Conservation (phyloP, 2,797 vertebrate species). For the Nasua narica region DNA sequence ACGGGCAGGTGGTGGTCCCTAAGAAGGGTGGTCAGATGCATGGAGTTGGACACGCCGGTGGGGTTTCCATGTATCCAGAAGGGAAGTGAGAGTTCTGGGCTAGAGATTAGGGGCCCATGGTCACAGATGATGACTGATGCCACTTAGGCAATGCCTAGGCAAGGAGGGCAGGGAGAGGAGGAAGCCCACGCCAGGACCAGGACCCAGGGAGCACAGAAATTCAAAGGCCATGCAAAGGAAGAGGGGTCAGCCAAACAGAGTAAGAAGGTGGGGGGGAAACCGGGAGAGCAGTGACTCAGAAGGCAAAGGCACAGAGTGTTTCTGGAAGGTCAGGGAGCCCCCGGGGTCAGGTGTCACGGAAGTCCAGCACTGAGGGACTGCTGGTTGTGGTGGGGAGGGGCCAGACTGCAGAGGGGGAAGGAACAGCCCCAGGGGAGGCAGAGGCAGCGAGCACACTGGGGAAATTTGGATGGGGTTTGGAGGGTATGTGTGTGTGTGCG, state of each 20-base stretch:
- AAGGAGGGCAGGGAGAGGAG: neutral
- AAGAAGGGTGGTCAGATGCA: neutral
- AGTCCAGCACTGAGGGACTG: neutral
- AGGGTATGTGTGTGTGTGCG: neutral
- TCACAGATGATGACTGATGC: neutral
- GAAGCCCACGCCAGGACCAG: neutral
- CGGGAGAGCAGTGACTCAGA: neutral
- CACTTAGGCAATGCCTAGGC: neutral
- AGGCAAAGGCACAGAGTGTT: neutral
- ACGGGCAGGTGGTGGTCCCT: neutral
- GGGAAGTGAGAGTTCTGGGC: neutral
- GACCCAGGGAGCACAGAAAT: too few species aligned
- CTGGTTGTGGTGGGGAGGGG: neutral
- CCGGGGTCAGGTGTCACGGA: neutral
- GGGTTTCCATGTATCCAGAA: neutral
- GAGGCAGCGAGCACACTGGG: fast-evolving
- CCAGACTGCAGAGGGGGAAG: neutral
- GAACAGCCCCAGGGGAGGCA: neutral
- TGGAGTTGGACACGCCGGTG: neutral
- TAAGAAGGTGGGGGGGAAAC: neutral
- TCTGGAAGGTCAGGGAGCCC: neutral
- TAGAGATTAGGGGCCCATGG: neutral
- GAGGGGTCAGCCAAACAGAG: neutral
- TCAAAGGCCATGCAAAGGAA: neutral
- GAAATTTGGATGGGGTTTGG: neutral